These are phyloP conservation scores for Chlorops oryzae DNA, from an alignment of 1,140 invertebrate genomes.

Conservation along the genomic window DNA sequence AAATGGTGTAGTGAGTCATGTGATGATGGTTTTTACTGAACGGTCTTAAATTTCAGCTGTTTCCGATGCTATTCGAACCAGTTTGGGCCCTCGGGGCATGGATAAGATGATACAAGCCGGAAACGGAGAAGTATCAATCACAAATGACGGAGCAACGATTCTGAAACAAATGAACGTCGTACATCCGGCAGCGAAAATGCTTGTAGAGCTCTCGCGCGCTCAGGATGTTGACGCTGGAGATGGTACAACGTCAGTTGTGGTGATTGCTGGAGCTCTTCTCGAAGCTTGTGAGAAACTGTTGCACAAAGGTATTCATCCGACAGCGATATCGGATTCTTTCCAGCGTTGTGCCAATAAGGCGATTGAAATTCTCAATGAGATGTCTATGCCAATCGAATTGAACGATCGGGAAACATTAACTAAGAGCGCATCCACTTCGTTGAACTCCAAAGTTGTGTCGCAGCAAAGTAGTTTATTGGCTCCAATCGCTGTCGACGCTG, in stretches of 20 bases:
- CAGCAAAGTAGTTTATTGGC: slow-evolving; percentile 93
- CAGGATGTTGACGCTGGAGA: slow-evolving; percentile 99
- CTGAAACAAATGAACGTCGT: slow-evolving; percentile 98
- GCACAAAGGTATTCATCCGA: slow-evolving; percentile 94
- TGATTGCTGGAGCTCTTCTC: slow-evolving; percentile 90
- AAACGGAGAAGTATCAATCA: slow-evolving; percentile 98
- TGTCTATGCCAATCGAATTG: slow-evolving; percentile 84
- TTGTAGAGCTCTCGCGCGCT: slow-evolving; percentile 96
- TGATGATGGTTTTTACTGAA: slow-evolving; percentile 19
- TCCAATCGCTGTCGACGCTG: slow-evolving; percentile 95
- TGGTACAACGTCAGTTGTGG: slow-evolving; percentile 96
- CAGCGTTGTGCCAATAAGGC: slow-evolving; percentile 82
- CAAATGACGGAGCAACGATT: slow-evolving; percentile 99
- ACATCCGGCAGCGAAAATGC: slow-evolving; percentile 99
- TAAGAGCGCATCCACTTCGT: slow-evolving; percentile 92
- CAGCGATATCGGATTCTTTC: slow-evolving; percentile 94
- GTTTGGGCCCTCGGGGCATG: slow-evolving; percentile 97
- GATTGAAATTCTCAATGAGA: slow-evolving; percentile 77
- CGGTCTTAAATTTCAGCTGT: slow-evolving; percentile 79
- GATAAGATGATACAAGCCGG: slow-evolving; percentile 99
- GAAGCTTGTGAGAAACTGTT: slow-evolving; percentile 92
- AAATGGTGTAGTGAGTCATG: slow-evolving; percentile 45
- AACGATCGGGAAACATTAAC: slow-evolving; percentile 80
- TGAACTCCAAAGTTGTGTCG: slow-evolving; percentile 99
- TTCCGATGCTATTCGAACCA: slow-evolving; percentile 96